These are phyloP conservation scores for Unio pictorum DNA, from an alignment of 2,888 invertebrate genomes.

Conservation along the genomic window DNA sequence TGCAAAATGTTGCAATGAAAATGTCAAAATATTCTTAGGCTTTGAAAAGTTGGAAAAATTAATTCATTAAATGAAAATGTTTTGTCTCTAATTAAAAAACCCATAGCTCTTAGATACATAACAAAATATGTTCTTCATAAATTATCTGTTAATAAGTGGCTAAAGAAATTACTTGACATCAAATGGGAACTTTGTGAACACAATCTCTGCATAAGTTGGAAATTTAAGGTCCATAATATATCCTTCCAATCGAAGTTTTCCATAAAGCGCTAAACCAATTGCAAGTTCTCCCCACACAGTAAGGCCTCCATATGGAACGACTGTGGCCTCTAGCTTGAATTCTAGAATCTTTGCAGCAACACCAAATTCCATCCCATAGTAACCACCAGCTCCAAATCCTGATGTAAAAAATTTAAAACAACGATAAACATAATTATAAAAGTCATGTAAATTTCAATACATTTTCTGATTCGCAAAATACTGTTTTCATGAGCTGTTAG, in stretches of 20 bases:
- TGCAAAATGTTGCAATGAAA: no score
- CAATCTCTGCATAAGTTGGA: conserved; percentile 50
- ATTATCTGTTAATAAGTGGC: no score
- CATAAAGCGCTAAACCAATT: conserved; percentile 42
- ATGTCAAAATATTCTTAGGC: no score
- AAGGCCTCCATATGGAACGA: conserved; percentile 40
- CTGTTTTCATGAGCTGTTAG: no score
- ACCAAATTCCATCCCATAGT: conserved; percentile 41
- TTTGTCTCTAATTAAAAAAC: no score
- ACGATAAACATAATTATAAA: no score
- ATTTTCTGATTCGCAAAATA: no score
- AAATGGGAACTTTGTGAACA: conserved; percentile 54
- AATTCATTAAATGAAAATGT: no score
- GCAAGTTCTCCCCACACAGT: conserved; percentile 38
- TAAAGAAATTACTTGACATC: conserved; percentile 42
- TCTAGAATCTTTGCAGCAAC: conserved; percentile 40
- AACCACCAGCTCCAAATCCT: conserved; percentile 46
- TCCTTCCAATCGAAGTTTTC: conserved; percentile 43
- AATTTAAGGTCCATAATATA: conserved; percentile 44
- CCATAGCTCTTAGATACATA: no score
- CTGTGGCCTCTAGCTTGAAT: conserved; percentile 29
- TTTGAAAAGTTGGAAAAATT: no score
- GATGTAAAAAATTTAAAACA: not conserved
- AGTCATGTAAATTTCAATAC: no score
- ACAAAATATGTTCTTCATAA: no score